phyloP scores from a whole-genome alignment of 1,140 invertebrate genomes.

The Papilio helenus region DNA sequence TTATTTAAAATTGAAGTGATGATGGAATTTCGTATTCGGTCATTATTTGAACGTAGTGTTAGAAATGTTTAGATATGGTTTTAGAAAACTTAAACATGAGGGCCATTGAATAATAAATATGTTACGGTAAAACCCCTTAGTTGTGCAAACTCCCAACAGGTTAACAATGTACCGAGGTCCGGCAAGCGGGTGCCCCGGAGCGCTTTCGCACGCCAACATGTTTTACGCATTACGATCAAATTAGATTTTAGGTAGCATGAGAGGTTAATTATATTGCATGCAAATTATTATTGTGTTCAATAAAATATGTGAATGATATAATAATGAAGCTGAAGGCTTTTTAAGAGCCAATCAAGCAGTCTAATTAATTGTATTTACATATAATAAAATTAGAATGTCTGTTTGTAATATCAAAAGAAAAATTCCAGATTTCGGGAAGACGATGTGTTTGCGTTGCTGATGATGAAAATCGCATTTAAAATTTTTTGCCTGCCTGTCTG shows the following conservation, averaged over 20 bases:
- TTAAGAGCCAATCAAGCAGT: no score
- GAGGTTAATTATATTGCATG: not conserved
- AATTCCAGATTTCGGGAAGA: no score
- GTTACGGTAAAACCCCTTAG: constrained; percentile 23
- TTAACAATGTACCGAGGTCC: constrained; percentile 16
- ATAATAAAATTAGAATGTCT: no score
- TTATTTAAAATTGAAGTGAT: no score
- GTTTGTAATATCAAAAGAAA: no score
- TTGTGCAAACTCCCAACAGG: constrained; percentile 12
- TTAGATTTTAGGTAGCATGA: constrained; percentile 15
- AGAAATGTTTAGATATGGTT: constrained; percentile 3
- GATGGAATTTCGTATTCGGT: not conserved
- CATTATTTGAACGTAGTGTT: not conserved
- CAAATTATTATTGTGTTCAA: not conserved
- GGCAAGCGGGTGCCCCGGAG: not conserved
- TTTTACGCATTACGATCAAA: constrained; percentile 19
- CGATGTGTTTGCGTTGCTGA: no score
- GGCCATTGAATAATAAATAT: constrained; percentile 3
- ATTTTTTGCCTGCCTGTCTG: no score
- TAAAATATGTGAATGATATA: not conserved
- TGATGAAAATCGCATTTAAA: no score
- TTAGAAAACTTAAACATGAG: not conserved
- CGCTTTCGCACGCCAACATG: constrained; percentile 18
- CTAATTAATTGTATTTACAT: no score
- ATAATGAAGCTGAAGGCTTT: no score